Evolutionary conservation across 2,888 invertebrate species (phyloP), one percentile per base, ranked within the genome.

Genomic region (Stenoptilia bipunctidactyla): DNA sequence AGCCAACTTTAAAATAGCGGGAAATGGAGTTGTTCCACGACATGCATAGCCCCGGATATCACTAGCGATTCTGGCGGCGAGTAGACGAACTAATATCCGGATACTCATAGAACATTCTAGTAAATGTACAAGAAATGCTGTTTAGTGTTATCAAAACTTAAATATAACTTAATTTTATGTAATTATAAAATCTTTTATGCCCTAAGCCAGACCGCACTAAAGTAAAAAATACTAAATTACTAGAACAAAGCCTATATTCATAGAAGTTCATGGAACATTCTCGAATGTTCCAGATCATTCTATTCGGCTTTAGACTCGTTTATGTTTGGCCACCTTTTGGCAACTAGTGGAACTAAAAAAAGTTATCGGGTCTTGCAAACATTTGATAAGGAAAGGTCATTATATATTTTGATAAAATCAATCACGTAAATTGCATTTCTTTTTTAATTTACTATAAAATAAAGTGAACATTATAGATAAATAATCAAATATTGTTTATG

Each of bases 41-140:
- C 30, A 8, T 30, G 30, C 2, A 13, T 14, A 15, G n/a, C 6
- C 33, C 50, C 64, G 77, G 79, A 79, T 45, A 50, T 49, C 13
- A 27, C 40, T 46, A 66, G 68, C 73, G 72, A 63, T 27, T 1
- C 14, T 6, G 35, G 59, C 54, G 74, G 58, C 37, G 45, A 58
- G 30, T 45, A 64, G 66, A 10, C 0, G 40, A 54, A 65, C 49
- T 53, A 64, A 25, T 35, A 15, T 45, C 56, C 65, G 82, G 82
- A 82, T 50, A 52, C 47, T 9, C 35, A n/a, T 30, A 2, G 79
- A 80, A 77, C 42, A 45, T 77, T 82, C 82, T 58, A 66, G 82
- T 55, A 35, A 30, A 30, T n/a, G 9, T n/a, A n/a, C n/a, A n/a
- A n/a, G n/a, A n/a, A n/a, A n/a, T n/a, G n/a, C n/a, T 25, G 9